phyloP scores from a whole-genome alignment of 2,797 vertebrate species.

The Malacoctenus gilli region DNA sequence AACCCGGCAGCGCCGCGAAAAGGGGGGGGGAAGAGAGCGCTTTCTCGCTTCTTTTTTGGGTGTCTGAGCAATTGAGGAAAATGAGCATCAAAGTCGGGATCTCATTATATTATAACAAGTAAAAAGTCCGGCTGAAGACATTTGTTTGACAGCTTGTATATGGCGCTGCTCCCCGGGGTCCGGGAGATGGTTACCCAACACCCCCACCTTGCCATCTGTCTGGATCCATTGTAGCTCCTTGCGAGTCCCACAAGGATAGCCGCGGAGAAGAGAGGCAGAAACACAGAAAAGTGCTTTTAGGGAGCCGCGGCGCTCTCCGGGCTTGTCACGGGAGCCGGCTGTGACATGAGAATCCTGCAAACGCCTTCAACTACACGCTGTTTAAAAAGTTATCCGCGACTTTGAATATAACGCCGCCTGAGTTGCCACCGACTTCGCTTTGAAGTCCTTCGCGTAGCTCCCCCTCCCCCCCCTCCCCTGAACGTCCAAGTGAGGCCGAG shows the following conservation, averaged over 20 bases:
- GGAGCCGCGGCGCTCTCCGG: slow-evolving; percentile 50
- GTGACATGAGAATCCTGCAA: slow-evolving; percentile 29
- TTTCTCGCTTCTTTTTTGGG: slow-evolving; percentile 32
- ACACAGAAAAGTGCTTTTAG: slow-evolving; percentile 76
- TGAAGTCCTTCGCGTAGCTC: slow-evolving; percentile 10
- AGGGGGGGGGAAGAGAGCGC: too few species aligned
- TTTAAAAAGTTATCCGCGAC: slow-evolving; percentile 50
- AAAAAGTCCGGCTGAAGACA: slow-evolving; percentile 60
- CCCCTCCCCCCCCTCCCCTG: background rate
- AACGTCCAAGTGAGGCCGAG: slow-evolving; percentile 1
- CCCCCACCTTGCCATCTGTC: slow-evolving; percentile 79
- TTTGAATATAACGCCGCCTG: slow-evolving; percentile 42
- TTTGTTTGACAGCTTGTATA: slow-evolving; percentile 71
- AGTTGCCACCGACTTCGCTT: slow-evolving; percentile 30
- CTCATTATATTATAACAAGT: slow-evolving; percentile 60
- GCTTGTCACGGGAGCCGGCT: slow-evolving; percentile 61
- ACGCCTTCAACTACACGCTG: slow-evolving; percentile 49
- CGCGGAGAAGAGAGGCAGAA: slow-evolving; percentile 61
- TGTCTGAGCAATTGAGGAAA: slow-evolving; percentile 41
- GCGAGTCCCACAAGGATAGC: slow-evolving; percentile 67
- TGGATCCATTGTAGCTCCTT: slow-evolving; percentile 69
- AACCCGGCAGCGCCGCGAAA: slow-evolving; percentile 23
- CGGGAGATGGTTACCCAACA: slow-evolving; percentile 62
- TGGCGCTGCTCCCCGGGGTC: slow-evolving; percentile 62
- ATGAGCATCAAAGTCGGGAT: slow-evolving; percentile 48